A percentile compares a stretch with the other conserved stretches of the same genome.
phyloP scores from a whole-genome alignment of 1,140 invertebrate genomes.

The Goniozus legneri region DNA sequence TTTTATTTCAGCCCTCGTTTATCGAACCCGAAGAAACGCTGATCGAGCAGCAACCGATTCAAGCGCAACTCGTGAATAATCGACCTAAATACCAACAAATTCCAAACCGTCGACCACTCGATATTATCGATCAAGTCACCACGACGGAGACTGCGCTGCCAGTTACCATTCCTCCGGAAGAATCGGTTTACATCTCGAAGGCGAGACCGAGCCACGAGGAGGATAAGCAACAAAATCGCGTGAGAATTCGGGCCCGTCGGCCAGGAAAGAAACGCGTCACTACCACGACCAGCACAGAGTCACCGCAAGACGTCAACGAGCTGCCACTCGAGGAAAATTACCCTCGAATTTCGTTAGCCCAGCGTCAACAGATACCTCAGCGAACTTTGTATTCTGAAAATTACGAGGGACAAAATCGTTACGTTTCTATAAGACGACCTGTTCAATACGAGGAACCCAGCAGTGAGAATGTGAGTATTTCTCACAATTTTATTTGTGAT shows the following conservation, averaged over 20 bases:
- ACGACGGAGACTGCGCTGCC: slow-evolving; percentile 25
- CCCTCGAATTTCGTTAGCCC: slow-evolving; percentile 23
- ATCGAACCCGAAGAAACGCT: slow-evolving; percentile 26
- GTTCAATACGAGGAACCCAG: too few relatives aligned
- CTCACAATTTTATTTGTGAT: too few relatives aligned
- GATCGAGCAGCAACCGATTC: slow-evolving; percentile 29
- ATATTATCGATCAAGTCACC: slow-evolving; percentile 18
- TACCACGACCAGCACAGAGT: slow-evolving; percentile 35
- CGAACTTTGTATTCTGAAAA: slow-evolving; percentile 29
- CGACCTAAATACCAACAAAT: slow-evolving; percentile 37
- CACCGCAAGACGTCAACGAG: slow-evolving; percentile 41
- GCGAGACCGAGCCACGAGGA: slow-evolving; percentile 23
- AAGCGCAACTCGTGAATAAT: slow-evolving; percentile 34
- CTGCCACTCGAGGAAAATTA: slow-evolving; percentile 48
- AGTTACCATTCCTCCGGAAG: slow-evolving; percentile 22
- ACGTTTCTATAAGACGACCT: slow-evolving; percentile 14
- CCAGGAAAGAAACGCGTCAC: slow-evolving; percentile 31
- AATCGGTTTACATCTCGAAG: slow-evolving; percentile 26
- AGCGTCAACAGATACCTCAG: slow-evolving; percentile 2
- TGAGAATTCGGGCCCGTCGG: slow-evolving; percentile 28
- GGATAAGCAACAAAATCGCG: slow-evolving; percentile 21
- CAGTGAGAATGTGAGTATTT: slow-evolving; percentile 30
- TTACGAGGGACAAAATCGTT: slow-evolving; percentile 15
- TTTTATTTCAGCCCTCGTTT: slow-evolving; percentile 17
- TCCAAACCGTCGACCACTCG: slow-evolving; percentile 31